These are phyloP conservation scores for Apotomis capreana DNA, from an alignment of 2,888 invertebrate genomes.

Conservation along the genomic window DNA sequence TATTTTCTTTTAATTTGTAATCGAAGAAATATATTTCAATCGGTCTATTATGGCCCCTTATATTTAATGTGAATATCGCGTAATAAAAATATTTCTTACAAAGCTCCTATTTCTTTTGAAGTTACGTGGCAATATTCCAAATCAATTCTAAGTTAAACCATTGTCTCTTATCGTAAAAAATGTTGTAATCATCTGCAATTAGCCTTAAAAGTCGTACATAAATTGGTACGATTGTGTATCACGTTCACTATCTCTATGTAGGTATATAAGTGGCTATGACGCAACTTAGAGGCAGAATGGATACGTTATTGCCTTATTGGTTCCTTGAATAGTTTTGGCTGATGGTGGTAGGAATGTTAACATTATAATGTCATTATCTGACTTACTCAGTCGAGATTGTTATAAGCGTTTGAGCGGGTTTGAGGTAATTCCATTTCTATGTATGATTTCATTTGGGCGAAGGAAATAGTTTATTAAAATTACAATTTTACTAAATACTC, in stretches of 20 bases:
- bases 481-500: no score
- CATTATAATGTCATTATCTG: slow-evolving; percentile 41
- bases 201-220: slow-evolving; percentile 69
- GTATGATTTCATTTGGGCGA: not conserved
- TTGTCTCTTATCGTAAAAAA: slow-evolving; percentile 1
- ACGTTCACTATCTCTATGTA: slow-evolving; percentile 50
- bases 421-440: no score
- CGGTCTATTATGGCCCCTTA: no score
- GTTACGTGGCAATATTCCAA: not conserved
- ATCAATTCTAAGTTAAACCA: slow-evolving; percentile 4
- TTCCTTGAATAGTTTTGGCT: slow-evolving; percentile 28
- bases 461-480: not conserved
- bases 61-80: no score
- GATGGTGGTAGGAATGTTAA: slow-evolving; percentile 37
- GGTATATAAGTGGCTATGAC: slow-evolving; percentile 33
- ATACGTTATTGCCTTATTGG: slow-evolving; percentile 29
- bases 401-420: slow-evolving; percentile 1
- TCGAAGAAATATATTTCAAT: no score
- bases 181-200: slow-evolving; percentile 62
- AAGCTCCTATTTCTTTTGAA: no score
- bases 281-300: slow-evolving; percentile 35
- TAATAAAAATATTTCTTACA: no score
- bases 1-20: no score
- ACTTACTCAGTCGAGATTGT: slow-evolving; percentile 31
- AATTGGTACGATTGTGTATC: slow-evolving; percentile 61